These are phyloP conservation scores for Ptychochromis oligacanthus DNA, from an alignment of 2,113 vertebrate species.

Conservation along the genomic window DNA sequence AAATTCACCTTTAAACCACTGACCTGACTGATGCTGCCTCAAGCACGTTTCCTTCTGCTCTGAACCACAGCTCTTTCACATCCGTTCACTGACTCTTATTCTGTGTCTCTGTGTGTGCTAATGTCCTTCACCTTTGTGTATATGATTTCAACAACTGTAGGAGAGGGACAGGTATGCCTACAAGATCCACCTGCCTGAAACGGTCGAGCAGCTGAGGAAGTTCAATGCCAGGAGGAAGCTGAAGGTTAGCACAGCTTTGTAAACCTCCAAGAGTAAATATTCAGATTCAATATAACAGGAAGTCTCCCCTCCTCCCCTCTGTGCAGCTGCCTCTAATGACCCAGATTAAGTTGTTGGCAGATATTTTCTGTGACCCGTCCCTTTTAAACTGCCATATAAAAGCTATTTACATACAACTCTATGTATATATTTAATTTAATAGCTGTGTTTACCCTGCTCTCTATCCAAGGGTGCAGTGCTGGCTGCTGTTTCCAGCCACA, in stretches of 20 bases:
- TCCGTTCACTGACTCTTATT: background rate
- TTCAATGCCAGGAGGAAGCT: conserved; percentile 99
- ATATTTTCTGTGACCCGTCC: background rate
- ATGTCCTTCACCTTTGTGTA: background rate
- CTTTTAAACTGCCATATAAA: background rate
- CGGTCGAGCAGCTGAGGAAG: conserved; percentile 98
- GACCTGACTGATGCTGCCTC: background rate
- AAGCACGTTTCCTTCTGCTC: conserved; percentile 5
- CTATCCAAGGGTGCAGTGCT: conserved; percentile 91
- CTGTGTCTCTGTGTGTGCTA: background rate
- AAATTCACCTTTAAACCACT: background rate
- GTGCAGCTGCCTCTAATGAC: background rate
- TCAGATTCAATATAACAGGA: background rate
- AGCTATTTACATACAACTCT: background rate
- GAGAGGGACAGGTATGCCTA: conserved; percentile 99
- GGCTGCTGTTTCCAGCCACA: conserved; percentile 99
- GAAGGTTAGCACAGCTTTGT: conserved; percentile 82
- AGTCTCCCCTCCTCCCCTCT: background rate
- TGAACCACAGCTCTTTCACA: conserved; percentile 34
- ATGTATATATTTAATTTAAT: background rate
- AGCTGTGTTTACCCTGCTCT: background rate
- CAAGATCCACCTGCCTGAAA: conserved; percentile 99
- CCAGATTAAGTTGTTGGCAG: background rate
- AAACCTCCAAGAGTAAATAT: background rate
- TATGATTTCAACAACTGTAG: conserved; percentile 66